phyloP scores from a whole-genome alignment of 1,140 invertebrate genomes.

The Euglossa dilemma region DNA sequence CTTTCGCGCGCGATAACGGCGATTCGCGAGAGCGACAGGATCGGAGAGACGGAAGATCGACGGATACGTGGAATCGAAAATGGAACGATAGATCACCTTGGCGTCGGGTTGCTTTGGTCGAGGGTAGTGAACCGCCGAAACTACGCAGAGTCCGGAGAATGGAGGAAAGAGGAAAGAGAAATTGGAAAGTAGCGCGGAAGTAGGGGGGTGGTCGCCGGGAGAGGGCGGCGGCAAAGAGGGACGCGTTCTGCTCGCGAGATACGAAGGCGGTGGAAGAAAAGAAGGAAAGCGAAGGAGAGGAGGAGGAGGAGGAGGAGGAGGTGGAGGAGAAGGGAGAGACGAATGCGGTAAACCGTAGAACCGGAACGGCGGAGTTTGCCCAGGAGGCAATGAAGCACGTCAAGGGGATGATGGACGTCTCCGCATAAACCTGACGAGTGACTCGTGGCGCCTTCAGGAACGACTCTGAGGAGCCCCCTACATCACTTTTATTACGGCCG shows the following conservation, averaged over 20 bases:
- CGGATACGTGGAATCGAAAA: constrained; percentile 64
- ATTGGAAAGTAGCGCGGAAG: constrained; percentile 14
- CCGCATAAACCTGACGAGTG: constrained; percentile 84
- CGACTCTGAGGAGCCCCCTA: constrained; percentile 88
- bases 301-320: neutral
- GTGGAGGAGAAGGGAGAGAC: constrained; percentile 41
- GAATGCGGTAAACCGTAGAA: constrained; percentile 70
- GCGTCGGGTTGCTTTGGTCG: constrained; percentile 23
- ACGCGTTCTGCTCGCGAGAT: neutral
- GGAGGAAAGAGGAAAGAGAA: constrained; percentile 23
- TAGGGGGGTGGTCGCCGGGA: neutral
- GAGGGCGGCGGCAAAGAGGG: constrained; percentile 1
- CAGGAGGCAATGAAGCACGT: constrained; percentile 82
- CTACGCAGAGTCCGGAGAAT: neutral
- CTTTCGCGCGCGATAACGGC: neutral
- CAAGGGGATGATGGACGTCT: constrained; percentile 83
- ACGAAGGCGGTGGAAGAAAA: neutral
- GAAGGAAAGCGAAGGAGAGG: neutral
- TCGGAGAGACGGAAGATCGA: too few species aligned
- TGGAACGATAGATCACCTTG: constrained; percentile 67
- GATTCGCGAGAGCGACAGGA: too few species aligned
- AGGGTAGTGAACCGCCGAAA: constrained; percentile 43
- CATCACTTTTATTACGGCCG: constrained; percentile 91
- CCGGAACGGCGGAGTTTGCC: constrained; percentile 69
- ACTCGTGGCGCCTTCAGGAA: constrained; percentile 87